Evolutionary conservation across 2,113 vertebrate species (phyloP).

Genomic region (Paradisaea rubra): DNA sequence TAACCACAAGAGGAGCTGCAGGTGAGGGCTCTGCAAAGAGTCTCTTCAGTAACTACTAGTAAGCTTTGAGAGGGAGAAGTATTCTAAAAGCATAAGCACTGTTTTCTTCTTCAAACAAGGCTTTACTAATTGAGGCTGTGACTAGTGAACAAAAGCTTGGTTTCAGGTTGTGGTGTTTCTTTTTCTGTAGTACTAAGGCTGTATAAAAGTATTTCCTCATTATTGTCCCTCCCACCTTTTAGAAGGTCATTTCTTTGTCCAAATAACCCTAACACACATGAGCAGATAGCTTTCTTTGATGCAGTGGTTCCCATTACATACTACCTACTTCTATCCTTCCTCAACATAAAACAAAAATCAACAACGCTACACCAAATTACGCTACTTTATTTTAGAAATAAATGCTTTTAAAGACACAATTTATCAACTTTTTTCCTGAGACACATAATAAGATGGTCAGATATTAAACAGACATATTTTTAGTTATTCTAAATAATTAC

Average conservation of each 20-base stretch:
- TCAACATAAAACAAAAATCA: background rate
- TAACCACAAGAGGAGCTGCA: background rate
- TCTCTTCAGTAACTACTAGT: background rate
- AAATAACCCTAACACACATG: background rate
- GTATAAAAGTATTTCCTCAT: background rate
- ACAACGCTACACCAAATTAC: background rate
- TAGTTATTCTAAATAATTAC: background rate
- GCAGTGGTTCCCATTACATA: background rate
- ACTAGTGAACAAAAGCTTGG: background rate
- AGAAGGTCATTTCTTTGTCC: background rate
- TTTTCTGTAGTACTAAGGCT: background rate
- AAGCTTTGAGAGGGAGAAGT: background rate
- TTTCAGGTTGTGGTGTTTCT: background rate
- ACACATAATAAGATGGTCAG: slow-evolving; percentile 7
- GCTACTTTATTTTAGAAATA: background rate
- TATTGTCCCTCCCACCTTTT: background rate
- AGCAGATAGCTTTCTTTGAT: background rate
- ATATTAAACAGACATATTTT: background rate
- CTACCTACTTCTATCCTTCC: background rate
- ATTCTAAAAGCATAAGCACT: background rate
- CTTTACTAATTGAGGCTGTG: background rate
- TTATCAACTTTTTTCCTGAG: background rate
- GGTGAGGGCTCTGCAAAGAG: background rate
- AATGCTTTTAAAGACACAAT: background rate
- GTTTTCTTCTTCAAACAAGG: background rate